Evolutionary conservation across 92 coral and sea anemone species (phyloP).

Genomic region (Zoanthus solanderi): DNA sequence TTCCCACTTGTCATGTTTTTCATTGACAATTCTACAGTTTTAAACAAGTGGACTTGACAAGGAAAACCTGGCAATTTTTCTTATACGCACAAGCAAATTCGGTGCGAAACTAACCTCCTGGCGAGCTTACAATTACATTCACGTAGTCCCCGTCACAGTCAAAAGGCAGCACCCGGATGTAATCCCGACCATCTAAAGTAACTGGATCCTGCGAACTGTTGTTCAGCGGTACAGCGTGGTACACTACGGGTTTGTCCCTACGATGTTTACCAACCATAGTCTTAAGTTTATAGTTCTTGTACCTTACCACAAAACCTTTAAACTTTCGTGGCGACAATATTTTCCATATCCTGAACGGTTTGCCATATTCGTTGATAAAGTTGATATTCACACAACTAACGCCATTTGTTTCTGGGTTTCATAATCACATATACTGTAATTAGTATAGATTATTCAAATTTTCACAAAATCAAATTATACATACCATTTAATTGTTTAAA

Average conservation of each 20-base stretch:
- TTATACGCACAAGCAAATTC: background rate
- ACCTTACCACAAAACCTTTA: conserved; percentile 58
- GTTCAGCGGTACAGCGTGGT: conserved; percentile 64
- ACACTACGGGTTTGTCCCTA: conserved; percentile 54
- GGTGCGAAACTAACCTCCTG: background rate
- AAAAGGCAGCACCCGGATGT: conserved; percentile 58
- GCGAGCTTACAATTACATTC: conserved; percentile 51
- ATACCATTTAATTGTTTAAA: too few relatives aligned
- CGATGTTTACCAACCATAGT: conserved; percentile 59
- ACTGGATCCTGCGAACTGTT: conserved; percentile 28
- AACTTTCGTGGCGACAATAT: conserved; percentile 64
- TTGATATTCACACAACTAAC: conserved; percentile 67
- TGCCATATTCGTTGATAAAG: conserved; percentile 56
- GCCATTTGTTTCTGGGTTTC: background rate
- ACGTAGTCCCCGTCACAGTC: conserved; percentile 67
- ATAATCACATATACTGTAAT: too few relatives aligned
- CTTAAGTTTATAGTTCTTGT: conserved; percentile 58
- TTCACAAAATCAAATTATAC: too few relatives aligned
- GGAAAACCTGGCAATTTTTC: too few relatives aligned
- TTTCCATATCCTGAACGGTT: conserved; percentile 70
- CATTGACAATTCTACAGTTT: too few relatives aligned
- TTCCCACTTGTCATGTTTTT: too few relatives aligned
- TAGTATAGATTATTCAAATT: too few relatives aligned
- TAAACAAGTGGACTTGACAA: too few relatives aligned
- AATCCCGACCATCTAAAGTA: conserved; percentile 64